Base-by-base conservation (phyloP, 1,140 invertebrate species). In the Zaprionus ghesquierei region DNA sequence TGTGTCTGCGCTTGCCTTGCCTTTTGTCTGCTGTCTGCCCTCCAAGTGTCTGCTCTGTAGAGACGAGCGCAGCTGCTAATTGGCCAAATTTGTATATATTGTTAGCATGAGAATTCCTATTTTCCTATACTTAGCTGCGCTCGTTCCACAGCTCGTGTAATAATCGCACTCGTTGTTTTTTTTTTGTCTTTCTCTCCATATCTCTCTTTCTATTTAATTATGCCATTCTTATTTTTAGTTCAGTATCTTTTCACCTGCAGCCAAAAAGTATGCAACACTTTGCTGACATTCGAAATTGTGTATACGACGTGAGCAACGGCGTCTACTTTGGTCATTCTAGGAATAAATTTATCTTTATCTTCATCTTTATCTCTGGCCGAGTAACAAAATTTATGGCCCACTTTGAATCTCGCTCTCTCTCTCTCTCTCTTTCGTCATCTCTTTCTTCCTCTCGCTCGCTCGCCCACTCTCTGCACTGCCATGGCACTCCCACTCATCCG, bases 301-400 rank as follows among this genome's bases (percentile, higher is more conserved):
- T 89, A 89, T 89, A 89, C 84, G 85, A 77, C 84, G 25, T 77
- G 84, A 65, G 69, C 58, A 50, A 59, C 65, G 49, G 55, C 61
- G 60, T 54, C 54, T 10, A 59, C 50, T 76, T 79, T 74, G 80
- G 76, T 73, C 80, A 85, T 65, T 62, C 35, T 49, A 33, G 55
- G 33, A 41, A 35, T 59, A 65, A 44, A 25, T 64, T 29, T 62
- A 56, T 75, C 44, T 72, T 60, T 20, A 41, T n/a, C 35, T 38
- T 4, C 18, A 44, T 44, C 31, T 72, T 44, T 61, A 8, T 50
- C 58, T 41, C 60, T 77, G 27, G 9, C 2, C 2, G 62, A 13
- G 41, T 62, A 22, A 35, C 60, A 64, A 78, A n/a, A 78, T 87
- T 87, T 78, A 78, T 77, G 71, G 73, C 71, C 79, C 79, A 87